Conservation (phyloP, 2,113 vertebrate genomes). For the Gymnobelideus leadbeateri region DNA sequence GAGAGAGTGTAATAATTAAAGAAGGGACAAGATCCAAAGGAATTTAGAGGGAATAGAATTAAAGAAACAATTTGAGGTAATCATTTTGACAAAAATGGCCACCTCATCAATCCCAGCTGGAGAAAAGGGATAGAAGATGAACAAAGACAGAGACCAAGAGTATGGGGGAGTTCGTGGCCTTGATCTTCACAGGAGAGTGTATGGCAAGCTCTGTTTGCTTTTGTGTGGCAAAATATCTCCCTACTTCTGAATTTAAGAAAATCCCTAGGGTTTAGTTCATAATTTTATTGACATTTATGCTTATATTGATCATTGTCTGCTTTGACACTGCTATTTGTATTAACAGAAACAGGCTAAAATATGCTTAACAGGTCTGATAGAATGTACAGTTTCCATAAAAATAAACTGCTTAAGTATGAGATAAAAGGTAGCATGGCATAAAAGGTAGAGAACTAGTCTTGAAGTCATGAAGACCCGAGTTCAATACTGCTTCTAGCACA, state of each 20-base stretch:
- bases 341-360: background rate
- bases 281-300: background rate
- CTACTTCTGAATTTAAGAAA: background rate
- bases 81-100: background rate
- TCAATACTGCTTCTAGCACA: background rate
- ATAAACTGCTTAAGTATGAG: background rate
- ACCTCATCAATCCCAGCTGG: background rate
- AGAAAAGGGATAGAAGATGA: background rate
- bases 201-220: background rate
- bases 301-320: background rate
- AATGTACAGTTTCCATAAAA: background rate
- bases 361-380: background rate
- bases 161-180: background rate
- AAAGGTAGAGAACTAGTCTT: background rate
- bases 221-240: background rate
- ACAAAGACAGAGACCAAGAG: background rate
- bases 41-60: background rate
- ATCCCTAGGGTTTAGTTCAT: background rate
- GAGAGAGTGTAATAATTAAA: background rate
- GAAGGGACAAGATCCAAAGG: background rate
- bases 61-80: background rate
- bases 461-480: background rate
- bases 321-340: background rate
- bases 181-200: background rate
- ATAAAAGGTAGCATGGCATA: background rate